phyloP scores from a whole-genome alignment of 2,888 invertebrate genomes.

The Mesochorus sp. region DNA sequence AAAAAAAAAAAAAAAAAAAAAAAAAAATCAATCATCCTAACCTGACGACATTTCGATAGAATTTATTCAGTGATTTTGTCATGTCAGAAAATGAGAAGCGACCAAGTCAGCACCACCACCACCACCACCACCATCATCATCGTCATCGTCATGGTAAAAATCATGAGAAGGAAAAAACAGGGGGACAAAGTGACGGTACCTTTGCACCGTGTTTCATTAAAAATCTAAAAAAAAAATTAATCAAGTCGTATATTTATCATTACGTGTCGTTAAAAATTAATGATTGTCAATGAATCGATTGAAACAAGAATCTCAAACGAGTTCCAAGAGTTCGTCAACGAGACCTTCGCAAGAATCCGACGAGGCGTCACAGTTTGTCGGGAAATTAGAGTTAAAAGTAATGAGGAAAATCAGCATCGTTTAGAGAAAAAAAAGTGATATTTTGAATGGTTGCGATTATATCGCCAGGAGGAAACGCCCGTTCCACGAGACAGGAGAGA shows the following conservation, averaged over 20 bases:
- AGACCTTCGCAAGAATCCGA: constrained; percentile 2
- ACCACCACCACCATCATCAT: constrained; percentile 37
- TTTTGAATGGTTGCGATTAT: background rate
- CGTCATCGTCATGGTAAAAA: constrained; percentile 24
- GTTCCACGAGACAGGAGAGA: background rate
- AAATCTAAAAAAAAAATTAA: background rate
- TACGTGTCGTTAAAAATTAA: background rate
- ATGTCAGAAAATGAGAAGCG: constrained; percentile 37
- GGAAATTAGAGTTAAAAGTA: constrained; percentile 2
- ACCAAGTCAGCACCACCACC: constrained; percentile 7
- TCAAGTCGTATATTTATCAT: background rate
- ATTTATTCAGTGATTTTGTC: background rate
- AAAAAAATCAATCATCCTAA: background rate
- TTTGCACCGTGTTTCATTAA: background rate
- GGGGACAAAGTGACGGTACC: constrained; percentile 14
- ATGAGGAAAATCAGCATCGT: background rate
- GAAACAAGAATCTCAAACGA: constrained; percentile 22
- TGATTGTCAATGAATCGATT: background rate
- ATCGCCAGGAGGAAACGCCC: constrained; percentile 12
- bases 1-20: constrained; percentile 10
- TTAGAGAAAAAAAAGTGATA: background rate
- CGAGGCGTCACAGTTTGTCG: background rate
- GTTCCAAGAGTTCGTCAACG: constrained; percentile 3
- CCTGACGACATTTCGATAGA: background rate
- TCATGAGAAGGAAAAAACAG: constrained; percentile 32